Percentiles rank a stretch among this genome's conserved stretches.
Evolutionary conservation across 2,113 vertebrate genomes (phyloP).

Genomic region (Epinephelus cyanopodus): DNA sequence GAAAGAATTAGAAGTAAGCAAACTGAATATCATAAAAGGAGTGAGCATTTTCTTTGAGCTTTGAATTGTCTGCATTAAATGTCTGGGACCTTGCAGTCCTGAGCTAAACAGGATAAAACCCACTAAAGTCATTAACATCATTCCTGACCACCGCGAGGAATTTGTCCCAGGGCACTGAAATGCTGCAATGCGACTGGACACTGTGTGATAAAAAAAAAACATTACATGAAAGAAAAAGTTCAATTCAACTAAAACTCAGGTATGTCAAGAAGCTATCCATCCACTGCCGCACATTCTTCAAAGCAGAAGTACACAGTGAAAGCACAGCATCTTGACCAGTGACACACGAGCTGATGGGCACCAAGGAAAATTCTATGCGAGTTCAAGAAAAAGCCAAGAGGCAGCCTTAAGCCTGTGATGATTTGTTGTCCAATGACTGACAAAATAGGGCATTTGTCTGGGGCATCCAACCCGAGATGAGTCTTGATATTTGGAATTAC

Average conservation of each 20-base stretch:
- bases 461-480: conserved; percentile 32
- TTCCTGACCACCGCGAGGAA: conserved; percentile 35
- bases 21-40: conserved; percentile 9
- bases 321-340: conserved; percentile 37
- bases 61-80: conserved; percentile 37
- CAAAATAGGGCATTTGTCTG: conserved; percentile 7
- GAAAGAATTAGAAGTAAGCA: conserved; percentile 14
- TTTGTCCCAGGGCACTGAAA: conserved; percentile 4
- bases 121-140: conserved; percentile 29
- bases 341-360: conserved; percentile 32
- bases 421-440: conserved; percentile 17
- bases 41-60: conserved; percentile 16
- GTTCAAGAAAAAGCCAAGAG: conserved; percentile 44
- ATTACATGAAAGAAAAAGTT: conserved; percentile 24
- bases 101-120: conserved; percentile 28
- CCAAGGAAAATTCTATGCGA: conserved; percentile 11
- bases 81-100: conserved; percentile 34
- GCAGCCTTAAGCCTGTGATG: conserved; percentile 18
- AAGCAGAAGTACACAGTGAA: conserved; percentile 18
- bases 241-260: conserved; percentile 39
- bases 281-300: neutral
- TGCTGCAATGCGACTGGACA: conserved; percentile 5
- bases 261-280: neutral
- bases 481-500: conserved; percentile 51
- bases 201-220: neutral